Evolutionary conservation across 1,140 invertebrate genomes (phyloP), one percentile per base, ranked within the genome.

Genomic region (Mesaphorura yosii): DNA sequence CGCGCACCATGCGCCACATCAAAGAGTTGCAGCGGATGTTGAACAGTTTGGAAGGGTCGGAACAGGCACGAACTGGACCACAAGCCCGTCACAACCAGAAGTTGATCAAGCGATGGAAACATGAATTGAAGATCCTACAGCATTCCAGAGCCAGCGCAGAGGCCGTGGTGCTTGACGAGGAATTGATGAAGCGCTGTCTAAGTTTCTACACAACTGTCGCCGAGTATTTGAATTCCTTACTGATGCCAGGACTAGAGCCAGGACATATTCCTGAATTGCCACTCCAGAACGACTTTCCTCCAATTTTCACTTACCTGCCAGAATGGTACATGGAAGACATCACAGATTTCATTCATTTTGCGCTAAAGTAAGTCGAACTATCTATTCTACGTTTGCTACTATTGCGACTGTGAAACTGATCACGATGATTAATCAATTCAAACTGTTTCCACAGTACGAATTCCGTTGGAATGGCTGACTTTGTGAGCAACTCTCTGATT

Each of bases 251-350:
- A n/a, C 15, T 58, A 15, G 38, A 26, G 12, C n/a, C 20, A 29
- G 46, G 51, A 26, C 22, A 17, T 59, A 40, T 60, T 34, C 10
- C 31, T 10, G 68, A 75, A 62, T 70, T 62, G 2, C 78, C 78
- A 45, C 69, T 82, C 1, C 72, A 74, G 10, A 64, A 65, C 55
- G 78, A 76, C 51, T 71, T 81, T 45, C 77, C 86, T 23, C 75
- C 78, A 66, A 73, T 80, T 58, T 96, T 95, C 74, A 80, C 83
- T 44, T 86, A 87, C 60, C 73, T 92, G 61, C 93, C 93, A 17
- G 92, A 97, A 71, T 95, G 89, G 84, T 95, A 93, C 68, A 80
- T 95, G 41, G 92, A 96, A 68, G 92, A 97, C 69, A 84, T 96
- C 53, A 89, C 91, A 17, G 91, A 96, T 68, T 93, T 93, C 70